Conservation (phyloP, 2,113 vertebrate species). For the Anhinga rufa region DNA sequence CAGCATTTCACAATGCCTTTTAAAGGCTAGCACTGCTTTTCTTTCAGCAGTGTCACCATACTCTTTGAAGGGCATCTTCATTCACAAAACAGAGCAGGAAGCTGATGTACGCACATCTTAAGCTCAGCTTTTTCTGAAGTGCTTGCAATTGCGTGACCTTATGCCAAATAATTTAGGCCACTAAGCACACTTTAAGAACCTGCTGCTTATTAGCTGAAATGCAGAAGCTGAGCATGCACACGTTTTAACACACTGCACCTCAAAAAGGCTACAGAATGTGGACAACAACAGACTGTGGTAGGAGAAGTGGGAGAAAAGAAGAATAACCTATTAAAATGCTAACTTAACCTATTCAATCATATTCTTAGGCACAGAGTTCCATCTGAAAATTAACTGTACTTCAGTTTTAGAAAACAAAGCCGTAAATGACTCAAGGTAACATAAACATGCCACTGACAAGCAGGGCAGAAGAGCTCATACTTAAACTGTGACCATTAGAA, state of each 20-base stretch:
- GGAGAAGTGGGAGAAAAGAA: not conserved
- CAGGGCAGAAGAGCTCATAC: not conserved
- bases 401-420: not conserved
- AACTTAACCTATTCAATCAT: not conserved
- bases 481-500: not conserved
- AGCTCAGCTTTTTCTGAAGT: not conserved
- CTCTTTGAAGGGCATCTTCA: not conserved
- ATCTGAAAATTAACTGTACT: not conserved
- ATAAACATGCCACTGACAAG: not conserved
- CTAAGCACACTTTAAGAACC: not conserved
- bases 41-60: not conserved
- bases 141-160: not conserved
- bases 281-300: not conserved
- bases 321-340: not conserved
- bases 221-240: not conserved
- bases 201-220: not conserved
- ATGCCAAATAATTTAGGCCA: not conserved
- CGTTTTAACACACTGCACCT: not conserved
- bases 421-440: not conserved
- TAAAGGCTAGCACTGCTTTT: not conserved
- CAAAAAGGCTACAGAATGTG: not conserved
- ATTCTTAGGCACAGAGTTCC: not conserved
- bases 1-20: not conserved
- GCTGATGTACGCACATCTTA: not conserved
- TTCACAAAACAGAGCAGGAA: not conserved